Percentiles rank a stretch among this genome's conserved stretches.
Conservation (phyloP, 2,113 vertebrate species). For the Strigops habroptila region DNA sequence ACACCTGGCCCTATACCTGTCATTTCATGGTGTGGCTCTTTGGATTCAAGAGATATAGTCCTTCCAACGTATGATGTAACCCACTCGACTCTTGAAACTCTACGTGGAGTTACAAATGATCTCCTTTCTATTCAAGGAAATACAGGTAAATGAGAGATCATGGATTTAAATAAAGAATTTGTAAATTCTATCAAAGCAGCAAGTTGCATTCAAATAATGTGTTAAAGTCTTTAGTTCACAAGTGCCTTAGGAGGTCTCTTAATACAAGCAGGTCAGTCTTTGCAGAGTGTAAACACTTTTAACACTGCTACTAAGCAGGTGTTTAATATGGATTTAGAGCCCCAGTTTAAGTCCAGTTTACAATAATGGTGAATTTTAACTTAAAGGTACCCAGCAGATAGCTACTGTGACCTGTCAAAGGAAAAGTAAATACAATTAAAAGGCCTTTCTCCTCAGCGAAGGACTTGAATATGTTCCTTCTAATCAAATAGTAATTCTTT, state of each 20-base stretch:
- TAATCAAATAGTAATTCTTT: neutral
- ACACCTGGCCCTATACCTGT: constrained; percentile 82
- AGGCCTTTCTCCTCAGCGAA: neutral
- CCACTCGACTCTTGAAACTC: constrained; percentile 89
- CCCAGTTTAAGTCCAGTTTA: neutral
- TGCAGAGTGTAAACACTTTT: neutral
- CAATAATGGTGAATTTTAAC: neutral
- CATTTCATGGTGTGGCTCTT: constrained; percentile 92
- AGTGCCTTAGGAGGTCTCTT: neutral
- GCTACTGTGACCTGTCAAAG: neutral
- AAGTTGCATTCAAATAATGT: neutral
- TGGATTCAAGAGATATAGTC: constrained; percentile 85
- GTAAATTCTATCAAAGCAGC: neutral
- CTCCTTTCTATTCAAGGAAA: constrained; percentile 93
- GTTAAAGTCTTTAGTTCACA: neutral
- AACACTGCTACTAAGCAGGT: neutral
- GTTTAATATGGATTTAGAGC: neutral
- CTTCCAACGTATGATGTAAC: constrained; percentile 92
- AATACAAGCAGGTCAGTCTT: neutral
- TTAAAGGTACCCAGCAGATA: neutral
- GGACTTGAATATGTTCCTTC: neutral
- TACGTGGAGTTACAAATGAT: constrained; percentile 90
- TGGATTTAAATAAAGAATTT: neutral
- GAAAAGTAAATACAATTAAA: neutral
- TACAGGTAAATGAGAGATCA: constrained; percentile 76